A percentile compares a stretch with the other conserved stretches of the same genome.
Evolutionary conservation across 2,888 invertebrate species (phyloP).

Genomic region (Mesorhabditis sp.): DNA sequence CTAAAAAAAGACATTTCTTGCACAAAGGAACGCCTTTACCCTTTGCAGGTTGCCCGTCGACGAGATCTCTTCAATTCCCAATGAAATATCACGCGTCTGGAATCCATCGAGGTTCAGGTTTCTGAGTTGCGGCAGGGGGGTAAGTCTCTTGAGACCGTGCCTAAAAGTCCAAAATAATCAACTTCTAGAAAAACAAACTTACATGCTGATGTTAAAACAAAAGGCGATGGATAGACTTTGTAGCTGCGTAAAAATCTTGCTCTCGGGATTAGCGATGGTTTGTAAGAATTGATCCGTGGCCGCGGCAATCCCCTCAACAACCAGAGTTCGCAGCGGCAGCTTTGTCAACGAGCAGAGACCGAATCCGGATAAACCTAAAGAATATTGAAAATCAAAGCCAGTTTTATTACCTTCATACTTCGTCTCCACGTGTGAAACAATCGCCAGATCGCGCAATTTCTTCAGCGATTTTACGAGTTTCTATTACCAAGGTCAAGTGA

Average conservation of each 20-base stretch:
- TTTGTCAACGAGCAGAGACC: slow-evolving; percentile 9
- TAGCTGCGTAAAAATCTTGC: slow-evolving; percentile 9
- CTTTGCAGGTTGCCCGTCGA: slow-evolving; percentile 19
- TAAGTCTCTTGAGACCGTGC: slow-evolving; percentile 19
- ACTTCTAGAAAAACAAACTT: not conserved
- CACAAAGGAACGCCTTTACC: slow-evolving; percentile 10
- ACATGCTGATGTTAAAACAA: slow-evolving; percentile 29
- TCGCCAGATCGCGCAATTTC: slow-evolving; percentile 19
- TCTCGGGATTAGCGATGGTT: not conserved
- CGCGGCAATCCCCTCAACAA: slow-evolving; percentile 35
- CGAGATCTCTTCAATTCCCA: slow-evolving; percentile 28
- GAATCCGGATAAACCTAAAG: slow-evolving; percentile 6
- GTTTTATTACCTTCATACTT: slow-evolving; percentile 19
- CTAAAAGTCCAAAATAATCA: slow-evolving; percentile 8
- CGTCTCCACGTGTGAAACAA: slow-evolving; percentile 24
- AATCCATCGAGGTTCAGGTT: slow-evolving; percentile 42
- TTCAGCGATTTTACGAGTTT: slow-evolving; percentile 15
- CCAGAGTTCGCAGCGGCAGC: slow-evolving; percentile 20
- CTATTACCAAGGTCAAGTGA: not conserved
- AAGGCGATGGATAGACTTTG: slow-evolving; percentile 30
- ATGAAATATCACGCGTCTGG: slow-evolving; percentile 32
- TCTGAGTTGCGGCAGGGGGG: slow-evolving; percentile 14
- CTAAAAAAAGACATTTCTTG: slow-evolving; percentile 10
- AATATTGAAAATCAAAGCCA: not conserved
- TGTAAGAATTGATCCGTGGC: slow-evolving; percentile 28